Evolutionary conservation across 2,888 invertebrate genomes (phyloP), one percentile per base, ranked within the genome.

Genomic region (Norana najaformis): DNA sequence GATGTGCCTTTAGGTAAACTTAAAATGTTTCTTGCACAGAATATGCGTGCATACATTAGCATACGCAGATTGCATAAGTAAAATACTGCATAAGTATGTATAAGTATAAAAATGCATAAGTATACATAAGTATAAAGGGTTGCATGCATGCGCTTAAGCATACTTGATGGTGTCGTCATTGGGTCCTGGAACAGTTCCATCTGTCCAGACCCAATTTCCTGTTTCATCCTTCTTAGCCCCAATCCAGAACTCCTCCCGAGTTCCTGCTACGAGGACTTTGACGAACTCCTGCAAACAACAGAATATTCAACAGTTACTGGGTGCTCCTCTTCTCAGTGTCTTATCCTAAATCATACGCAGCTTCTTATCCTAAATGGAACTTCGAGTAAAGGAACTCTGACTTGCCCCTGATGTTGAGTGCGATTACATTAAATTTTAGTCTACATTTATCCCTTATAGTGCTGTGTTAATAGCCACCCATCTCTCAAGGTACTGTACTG

Each of bases 191-290:
- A 18, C 14, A 4, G 89, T 53, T n/a, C 89, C 89, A 34, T 89
- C 89, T 0, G 47, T 89, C 89, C 89, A 89, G 47, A 53, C 18
- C 89, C 89, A 89, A 35, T 16, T 13, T n/a, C 35, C 89, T 0
- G 18, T 85, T 11, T 6, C 36, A 18, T 89, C 69, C 35, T 36
- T 41, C 37, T 30, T 4, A 36, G 89, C 89, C 18, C 89, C 89
- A 30, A 89, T 89, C 89, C 89, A 89, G 36, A 53, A 37, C 20
- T 41, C 53, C 82, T 89, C 89, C 23, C 89, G 37, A n/a, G 53
- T 34, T 37, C 47, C 47, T 34, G 37, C 53, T 41, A 69, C 53
- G 69, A 89, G 89, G 18, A 47, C 35, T 30, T 37, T 47, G 20
- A 89, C 35, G 69, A 89, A 89, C 23, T 89, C 89, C 89, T 89